phyloP scores from a whole-genome alignment of 2,888 invertebrate species.

The Myathropa florea region DNA sequence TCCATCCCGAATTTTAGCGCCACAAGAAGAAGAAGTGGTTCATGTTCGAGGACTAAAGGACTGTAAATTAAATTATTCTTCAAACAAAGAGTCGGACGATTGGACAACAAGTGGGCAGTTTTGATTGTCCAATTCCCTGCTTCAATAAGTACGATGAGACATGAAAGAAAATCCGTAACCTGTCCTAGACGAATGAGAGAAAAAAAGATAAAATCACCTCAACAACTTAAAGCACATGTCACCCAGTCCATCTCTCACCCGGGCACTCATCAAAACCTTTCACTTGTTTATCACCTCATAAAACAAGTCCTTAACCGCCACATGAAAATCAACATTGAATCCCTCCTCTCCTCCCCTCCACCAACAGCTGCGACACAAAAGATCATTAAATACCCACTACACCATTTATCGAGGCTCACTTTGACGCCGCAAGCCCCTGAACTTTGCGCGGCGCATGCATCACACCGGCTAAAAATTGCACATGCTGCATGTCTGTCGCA shows the following conservation, averaged over 20 bases:
- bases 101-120: no score
- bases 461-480: conserved; percentile 41
- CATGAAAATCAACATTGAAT: not conserved
- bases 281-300: not conserved
- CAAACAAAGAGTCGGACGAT: no score
- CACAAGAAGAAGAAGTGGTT: no score
- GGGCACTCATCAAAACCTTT: not conserved
- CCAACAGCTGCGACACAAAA: conserved; percentile 8
- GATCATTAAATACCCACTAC: conserved; percentile 38
- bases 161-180: not conserved
- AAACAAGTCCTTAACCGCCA: conserved; percentile 7
- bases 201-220: not conserved
- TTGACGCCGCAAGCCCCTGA: conserved; percentile 36
- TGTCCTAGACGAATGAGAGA: not conserved
- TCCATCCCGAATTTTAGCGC: no score
- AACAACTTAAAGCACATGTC: not conserved
- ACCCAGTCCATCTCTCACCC: not conserved
- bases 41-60: no score
- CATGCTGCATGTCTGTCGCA: conserved; percentile 42
- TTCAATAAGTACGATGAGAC: no score
- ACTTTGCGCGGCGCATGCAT: conserved; percentile 51
- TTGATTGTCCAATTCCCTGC: no score
- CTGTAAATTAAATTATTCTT: no score
- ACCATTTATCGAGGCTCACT: conserved; percentile 16
- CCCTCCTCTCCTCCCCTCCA: not conserved